Evolutionary conservation across 2,797 vertebrate species (phyloP).

Genomic region (Todus mexicanus): DNA sequence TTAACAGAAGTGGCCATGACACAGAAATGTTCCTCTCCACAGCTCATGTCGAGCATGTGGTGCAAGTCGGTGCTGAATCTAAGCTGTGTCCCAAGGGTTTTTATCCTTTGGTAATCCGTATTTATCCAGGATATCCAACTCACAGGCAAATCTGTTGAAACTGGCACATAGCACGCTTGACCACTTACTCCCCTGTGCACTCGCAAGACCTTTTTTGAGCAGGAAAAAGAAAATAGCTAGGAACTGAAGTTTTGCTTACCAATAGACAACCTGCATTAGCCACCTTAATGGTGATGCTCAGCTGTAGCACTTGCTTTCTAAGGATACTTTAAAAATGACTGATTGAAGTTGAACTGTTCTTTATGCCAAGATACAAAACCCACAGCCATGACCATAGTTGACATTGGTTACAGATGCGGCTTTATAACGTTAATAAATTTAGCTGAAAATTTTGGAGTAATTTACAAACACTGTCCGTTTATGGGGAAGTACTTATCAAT

Average conservation of each 20-base stretch:
- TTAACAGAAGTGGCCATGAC: background rate
- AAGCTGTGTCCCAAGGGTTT: background rate
- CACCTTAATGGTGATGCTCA: background rate
- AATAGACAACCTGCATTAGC: background rate
- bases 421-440: background rate
- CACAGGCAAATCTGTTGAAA: background rate
- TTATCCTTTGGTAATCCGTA: background rate
- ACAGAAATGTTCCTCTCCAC: background rate
- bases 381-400: background rate
- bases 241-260: background rate
- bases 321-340: background rate
- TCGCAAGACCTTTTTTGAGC: background rate
- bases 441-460: background rate
- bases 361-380: background rate
- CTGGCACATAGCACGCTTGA: accelerated
- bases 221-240: background rate
- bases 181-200: background rate
- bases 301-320: background rate
- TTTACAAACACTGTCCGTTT: background rate
- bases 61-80: background rate
- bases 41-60: background rate
- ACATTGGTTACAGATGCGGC: background rate
- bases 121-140: background rate
- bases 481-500: background rate
- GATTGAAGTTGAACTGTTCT: background rate